These are phyloP conservation scores for Eilema sororculum DNA, from an alignment of 2,888 invertebrate genomes.

Conservation along the genomic window DNA sequence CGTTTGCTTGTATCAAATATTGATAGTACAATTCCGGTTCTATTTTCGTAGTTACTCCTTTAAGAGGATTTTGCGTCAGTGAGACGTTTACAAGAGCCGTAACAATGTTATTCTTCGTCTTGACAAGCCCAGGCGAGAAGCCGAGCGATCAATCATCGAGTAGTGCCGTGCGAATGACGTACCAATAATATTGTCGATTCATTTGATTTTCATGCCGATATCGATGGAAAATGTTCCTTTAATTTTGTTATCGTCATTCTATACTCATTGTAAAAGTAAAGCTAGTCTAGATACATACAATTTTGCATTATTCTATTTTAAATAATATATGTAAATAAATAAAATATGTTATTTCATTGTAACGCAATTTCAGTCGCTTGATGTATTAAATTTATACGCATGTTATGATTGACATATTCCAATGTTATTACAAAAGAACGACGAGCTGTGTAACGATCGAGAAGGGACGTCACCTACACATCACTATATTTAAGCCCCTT, in stretches of 20 bases:
- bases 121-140: slow-evolving; percentile 77
- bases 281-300: background rate
- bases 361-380: background rate
- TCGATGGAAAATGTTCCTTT: slow-evolving; percentile 32
- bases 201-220: slow-evolving; percentile 55
- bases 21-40: slow-evolving; percentile 53
- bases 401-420: slow-evolving; percentile 21
- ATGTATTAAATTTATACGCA: slow-evolving; percentile 1
- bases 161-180: slow-evolving; percentile 65
- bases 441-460: slow-evolving; percentile 49
- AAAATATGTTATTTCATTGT: background rate
- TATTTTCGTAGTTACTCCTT: slow-evolving; percentile 57
- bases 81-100: slow-evolving; percentile 81
- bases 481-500: slow-evolving; percentile 79
- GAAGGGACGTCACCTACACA: slow-evolving; percentile 62
- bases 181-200: slow-evolving; percentile 57
- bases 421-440: slow-evolving; percentile 33
- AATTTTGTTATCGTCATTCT: background rate
- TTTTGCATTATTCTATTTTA: background rate
- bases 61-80: slow-evolving; percentile 78
- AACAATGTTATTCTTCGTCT: slow-evolving; percentile 84
- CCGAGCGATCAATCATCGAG: slow-evolving; percentile 79
- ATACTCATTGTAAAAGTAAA: background rate
- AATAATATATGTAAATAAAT: background rate
- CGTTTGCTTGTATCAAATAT: slow-evolving; percentile 45